Evolutionary conservation across 2,113 vertebrate species (phyloP), one percentile per base, ranked within the genome.

Genomic region (Felis catus): DNA sequence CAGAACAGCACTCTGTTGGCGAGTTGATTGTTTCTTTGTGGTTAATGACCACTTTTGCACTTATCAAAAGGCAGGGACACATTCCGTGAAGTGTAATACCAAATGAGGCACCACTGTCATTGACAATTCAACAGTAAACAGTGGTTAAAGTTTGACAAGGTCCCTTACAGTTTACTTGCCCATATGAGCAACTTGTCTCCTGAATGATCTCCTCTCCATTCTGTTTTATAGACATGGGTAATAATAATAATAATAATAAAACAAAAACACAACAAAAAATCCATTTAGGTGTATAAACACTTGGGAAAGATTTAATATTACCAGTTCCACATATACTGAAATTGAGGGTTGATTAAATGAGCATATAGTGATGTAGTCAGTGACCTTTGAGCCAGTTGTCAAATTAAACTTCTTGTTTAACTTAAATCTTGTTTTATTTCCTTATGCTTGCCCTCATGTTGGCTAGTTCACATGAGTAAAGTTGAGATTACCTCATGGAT

Each of bases 21-120:
- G 48, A 89, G 15, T 31, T 84, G 85, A 85, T 97, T 94, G 16
- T 71, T 94, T 98, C 55, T 94, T 91, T 84, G 53, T 65, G 74
- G 74, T 82, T 96, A 97, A 95, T 96, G 61, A 81, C 84, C 53
- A 82, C 55, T 96, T 97, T 97, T 97, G 88, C 71, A 73, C 84
- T 97, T 93, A 84, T 79, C 16, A 84, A 97, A 92, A 97, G 66
- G 55, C 94, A n/a, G 16, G 92, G 70, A 84, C 41, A 83, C 7
- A 21, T 97, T 89, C 58, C 41, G 3, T 93, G 84, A 96, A 82
- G 65, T 81, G 31, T 76, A 61, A 76, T 92, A 74, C 23, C 92
- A 84, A 92, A 92, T 53, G 48, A 96, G 82, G 31, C 45, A 79
- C 31, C 8, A 13, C 31, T 95, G 71, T 78, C 90, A 84, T 53